Base-by-base conservation (phyloP, 2,113 vertebrate species). In the Epinephelus fuscoguttatus region DNA sequence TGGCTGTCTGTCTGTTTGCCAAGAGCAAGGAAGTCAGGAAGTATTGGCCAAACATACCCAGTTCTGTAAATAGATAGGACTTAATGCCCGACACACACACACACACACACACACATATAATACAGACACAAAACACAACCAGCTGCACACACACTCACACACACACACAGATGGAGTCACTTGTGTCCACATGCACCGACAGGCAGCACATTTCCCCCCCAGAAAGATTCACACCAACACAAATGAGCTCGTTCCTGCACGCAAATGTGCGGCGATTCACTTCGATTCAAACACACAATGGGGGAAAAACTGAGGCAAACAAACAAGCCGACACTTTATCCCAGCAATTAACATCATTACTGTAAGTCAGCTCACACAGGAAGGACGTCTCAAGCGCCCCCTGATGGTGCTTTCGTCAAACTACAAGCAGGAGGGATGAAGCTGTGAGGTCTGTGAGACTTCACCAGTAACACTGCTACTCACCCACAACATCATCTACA, bases 11-110 rank as follows among this genome's bases (percentile, higher is more conserved):
- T 91, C 85, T 90, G 88, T 88, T 89, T 94, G 91, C 91, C 93
- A 93, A 93, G 88, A 94, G 91, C 86, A 71, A 87, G 89, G 92
- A 92, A 93, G 90, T 88, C 91, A 90, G 90, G 89, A 89, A 88
- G 89, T 63, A 87, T 87, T 88, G 85, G 90, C 90, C 90, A 90
- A 94, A 93, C 90, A 94, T 87, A 88, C 84, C 82, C 66, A 45
- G 25, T 69, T 92, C 90, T 92, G 90, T 88, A 92, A 94, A 94
- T 93, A 94, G 92, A 94, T 90, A 82, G 85, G 75, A 80, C 84
- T 86, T 85, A 86, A 82, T 91, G 87, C 84, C 86, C 80, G 2
- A 61, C 80, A 71, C 64, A 67, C 80, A 75, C 81, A 70, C 80
- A 75, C 81, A 77, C 66, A 68, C 75, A 60, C 75, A 71, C 56